Percentiles rank a stretch among this genome's conserved stretches.
These are phyloP conservation scores for Zelostemma sp. DNA, from an alignment of 1,140 invertebrate genomes.

Conservation along the genomic window DNA sequence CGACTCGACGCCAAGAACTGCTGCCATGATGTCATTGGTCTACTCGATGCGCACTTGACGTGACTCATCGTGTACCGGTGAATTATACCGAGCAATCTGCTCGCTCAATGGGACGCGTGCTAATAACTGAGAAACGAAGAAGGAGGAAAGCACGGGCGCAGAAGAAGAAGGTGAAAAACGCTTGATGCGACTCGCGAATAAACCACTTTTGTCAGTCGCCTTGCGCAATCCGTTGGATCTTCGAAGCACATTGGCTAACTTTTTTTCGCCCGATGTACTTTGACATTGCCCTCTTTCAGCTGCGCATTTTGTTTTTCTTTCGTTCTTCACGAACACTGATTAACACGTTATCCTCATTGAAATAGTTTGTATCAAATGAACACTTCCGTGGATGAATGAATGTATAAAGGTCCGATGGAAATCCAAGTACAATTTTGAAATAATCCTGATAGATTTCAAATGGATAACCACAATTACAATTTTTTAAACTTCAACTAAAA, in stretches of 20 bases:
- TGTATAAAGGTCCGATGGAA: no score
- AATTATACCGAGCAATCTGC: slow-evolving; percentile 49
- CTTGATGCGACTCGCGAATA: neutral
- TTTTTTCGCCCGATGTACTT: neutral
- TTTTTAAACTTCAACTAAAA: no score
- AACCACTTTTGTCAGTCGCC: neutral
- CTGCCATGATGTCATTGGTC: slow-evolving; percentile 36
- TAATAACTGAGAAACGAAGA: neutral
- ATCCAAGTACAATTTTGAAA: no score
- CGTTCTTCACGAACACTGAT: no score
- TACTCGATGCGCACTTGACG: slow-evolving; percentile 40
- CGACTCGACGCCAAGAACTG: slow-evolving; percentile 48
- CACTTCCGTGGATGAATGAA: no score
- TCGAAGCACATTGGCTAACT: neutral
- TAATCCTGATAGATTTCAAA: no score
- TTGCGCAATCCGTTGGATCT: neutral
- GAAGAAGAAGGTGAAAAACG: neutral
- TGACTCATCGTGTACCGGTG: slow-evolving; percentile 52
- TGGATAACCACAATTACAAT: no score
- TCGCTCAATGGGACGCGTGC: slow-evolving; percentile 21
- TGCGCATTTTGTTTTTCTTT: no score
- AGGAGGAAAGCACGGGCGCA: neutral
- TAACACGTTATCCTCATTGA: no score
- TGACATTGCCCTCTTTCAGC: neutral
- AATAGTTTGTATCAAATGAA: no score